Conservation (phyloP, 1,140 invertebrate genomes). For the Drosophila insularis region DNA sequence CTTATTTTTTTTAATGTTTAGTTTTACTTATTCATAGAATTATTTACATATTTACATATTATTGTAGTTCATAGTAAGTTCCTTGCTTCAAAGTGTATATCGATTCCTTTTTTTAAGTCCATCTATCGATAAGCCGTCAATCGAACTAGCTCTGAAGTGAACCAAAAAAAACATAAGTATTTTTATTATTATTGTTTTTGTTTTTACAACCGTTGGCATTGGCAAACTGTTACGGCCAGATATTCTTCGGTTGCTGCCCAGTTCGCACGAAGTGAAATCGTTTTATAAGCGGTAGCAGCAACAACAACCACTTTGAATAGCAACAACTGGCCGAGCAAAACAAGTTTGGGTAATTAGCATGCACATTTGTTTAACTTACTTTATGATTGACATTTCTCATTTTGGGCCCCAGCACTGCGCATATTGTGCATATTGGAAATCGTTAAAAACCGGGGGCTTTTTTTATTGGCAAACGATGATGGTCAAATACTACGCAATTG, state of each 20-base stretch:
- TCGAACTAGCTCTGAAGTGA: too few species aligned
- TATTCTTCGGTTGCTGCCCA: neutral
- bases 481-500: constrained; percentile 49
- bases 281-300: neutral
- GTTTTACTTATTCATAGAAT: too few species aligned
- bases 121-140: too few species aligned
- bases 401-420: neutral
- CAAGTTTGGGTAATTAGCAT: constrained; percentile 21
- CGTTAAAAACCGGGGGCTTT: constrained; percentile 28
- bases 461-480: constrained; percentile 26
- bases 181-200: too few species aligned
- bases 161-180: too few species aligned
- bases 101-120: too few species aligned
- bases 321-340: constrained; percentile 3
- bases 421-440: constrained; percentile 31
- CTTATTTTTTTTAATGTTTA: too few species aligned
- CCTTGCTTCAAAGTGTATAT: too few species aligned
- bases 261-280: neutral
- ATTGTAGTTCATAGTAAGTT: too few species aligned
- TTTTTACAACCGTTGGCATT: neutral
- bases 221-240: neutral
- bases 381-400: constrained; percentile 32
- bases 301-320: neutral
- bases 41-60: too few species aligned
- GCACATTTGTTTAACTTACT: constrained; percentile 21